These are phyloP conservation scores for Oncorhynchus tshawytscha DNA, from an alignment of 2,113 vertebrate genomes.

Conservation along the genomic window DNA sequence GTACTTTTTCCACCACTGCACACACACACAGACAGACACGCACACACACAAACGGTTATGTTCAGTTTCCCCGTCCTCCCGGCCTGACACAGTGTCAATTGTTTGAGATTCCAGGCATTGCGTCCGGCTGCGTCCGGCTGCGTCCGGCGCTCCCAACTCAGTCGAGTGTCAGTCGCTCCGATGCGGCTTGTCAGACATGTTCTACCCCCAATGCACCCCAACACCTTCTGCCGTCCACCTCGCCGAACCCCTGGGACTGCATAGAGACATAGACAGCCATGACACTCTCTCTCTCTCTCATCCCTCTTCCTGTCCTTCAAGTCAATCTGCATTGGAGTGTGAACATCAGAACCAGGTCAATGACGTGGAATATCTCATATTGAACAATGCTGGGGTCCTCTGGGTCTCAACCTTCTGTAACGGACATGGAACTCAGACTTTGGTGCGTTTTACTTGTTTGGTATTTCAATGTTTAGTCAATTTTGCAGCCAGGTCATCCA, in stretches of 20 bases:
- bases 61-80: background rate
- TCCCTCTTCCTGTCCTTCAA: slow-evolving; percentile 57
- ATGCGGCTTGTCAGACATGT: slow-evolving; percentile 75
- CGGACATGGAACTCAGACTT: background rate
- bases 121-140: slow-evolving; percentile 59
- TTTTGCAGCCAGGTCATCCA: no score
- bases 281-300: slow-evolving; percentile 33
- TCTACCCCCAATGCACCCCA: slow-evolving; percentile 35
- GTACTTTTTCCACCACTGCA: no score
- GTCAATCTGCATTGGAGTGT: slow-evolving; percentile 17
- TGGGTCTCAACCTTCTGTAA: background rate
- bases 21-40: no score
- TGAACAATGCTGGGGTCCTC: background rate
- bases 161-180: slow-evolving; percentile 69
- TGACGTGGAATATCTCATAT: slow-evolving; percentile 33
- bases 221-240: slow-evolving; percentile 51
- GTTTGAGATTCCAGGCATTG: slow-evolving; percentile 57
- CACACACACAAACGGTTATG: background rate
- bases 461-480: background rate
- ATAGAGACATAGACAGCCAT: slow-evolving; percentile 51
- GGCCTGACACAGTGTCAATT: slow-evolving; percentile 35
- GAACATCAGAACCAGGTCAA: slow-evolving; percentile 67
- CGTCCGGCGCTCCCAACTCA: slow-evolving; percentile 56
- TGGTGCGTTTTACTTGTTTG: background rate
- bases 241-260: slow-evolving; percentile 23